phyloP scores from a whole-genome alignment of 2,888 invertebrate genomes.

The Spilosoma lubricipeda region DNA sequence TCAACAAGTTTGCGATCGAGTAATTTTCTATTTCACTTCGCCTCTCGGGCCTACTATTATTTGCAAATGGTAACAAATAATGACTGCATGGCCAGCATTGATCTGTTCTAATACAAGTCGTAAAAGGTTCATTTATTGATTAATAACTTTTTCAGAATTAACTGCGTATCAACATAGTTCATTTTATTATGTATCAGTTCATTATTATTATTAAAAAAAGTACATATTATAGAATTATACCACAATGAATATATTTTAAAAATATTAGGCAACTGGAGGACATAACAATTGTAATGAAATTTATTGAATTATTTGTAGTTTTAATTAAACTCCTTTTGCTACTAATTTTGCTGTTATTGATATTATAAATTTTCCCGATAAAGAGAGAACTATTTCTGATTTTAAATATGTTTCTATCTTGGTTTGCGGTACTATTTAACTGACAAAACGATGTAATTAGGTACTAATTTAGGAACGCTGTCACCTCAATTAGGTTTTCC shows the following conservation, averaged over 20 bases:
- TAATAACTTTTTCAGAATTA: background rate
- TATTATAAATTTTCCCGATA: background rate
- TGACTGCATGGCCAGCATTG: no score
- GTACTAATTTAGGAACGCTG: no score
- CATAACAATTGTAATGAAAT: no score
- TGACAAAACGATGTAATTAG: no score
- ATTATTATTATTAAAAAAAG: no score
- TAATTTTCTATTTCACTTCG: conserved; percentile 42
- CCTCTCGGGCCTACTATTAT: conserved; percentile 19
- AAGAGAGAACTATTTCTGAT: background rate
- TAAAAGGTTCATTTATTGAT: background rate
- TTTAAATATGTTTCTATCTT: background rate
- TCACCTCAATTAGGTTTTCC: no score
- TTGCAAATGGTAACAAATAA: conserved; percentile 2
- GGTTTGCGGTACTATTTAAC: background rate
- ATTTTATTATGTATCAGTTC: background rate
- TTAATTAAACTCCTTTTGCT: background rate
- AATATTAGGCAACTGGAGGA: no score
- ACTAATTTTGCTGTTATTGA: background rate
- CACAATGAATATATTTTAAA: no score
- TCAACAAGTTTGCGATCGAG: conserved; percentile 23
- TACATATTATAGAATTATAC: no score
- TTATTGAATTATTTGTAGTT: background rate
- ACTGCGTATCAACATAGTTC: background rate
- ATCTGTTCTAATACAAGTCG: background rate